Evolutionary conservation across 2,888 invertebrate genomes (phyloP).

Genomic region (Notodromas monacha): DNA sequence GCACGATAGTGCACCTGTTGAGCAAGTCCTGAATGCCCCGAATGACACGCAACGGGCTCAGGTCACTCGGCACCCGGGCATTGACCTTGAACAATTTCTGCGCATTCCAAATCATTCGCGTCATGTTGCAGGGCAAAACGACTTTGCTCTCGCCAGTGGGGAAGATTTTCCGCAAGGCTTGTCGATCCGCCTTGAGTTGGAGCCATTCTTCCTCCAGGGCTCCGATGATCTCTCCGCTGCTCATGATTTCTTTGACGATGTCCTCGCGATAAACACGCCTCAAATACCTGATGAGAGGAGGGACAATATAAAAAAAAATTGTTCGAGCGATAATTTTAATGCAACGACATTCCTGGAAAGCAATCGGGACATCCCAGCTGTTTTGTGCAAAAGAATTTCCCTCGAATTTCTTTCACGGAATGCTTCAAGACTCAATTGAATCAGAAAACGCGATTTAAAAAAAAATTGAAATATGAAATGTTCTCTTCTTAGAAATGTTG

Average conservation of each 20-base stretch:
- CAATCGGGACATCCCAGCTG: no score
- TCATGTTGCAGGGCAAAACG: constrained; percentile 84
- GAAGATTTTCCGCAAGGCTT: constrained; percentile 57
- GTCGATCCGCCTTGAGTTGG: constrained; percentile 53
- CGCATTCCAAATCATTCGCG: constrained; percentile 98
- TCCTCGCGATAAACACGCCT: constrained; percentile 71
- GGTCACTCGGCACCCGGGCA: constrained; percentile 59
- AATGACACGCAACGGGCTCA: constrained; percentile 62
- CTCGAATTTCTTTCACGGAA: no score
- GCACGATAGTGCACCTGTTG: constrained; percentile 64
- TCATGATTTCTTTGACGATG: constrained; percentile 66
- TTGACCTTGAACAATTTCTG: constrained; percentile 99
- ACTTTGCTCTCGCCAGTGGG: constrained; percentile 87
- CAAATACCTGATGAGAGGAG: constrained; percentile 23
- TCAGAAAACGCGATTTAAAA: no score
- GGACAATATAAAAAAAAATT: no score
- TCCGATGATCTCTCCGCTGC: constrained; percentile 58
- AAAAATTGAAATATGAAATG: no score
- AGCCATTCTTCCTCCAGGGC: constrained; percentile 91
- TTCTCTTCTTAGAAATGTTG: no score
- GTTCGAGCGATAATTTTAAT: no score
- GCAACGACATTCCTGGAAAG: no score
- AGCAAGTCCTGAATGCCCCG: constrained; percentile 36
- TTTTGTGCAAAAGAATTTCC: no score
- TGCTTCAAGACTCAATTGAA: no score